A percentile compares a stretch with the other conserved stretches of the same genome.
phyloP scores from a whole-genome alignment of 2,113 vertebrate species.

The Ictidomys tridecemlineatus region DNA sequence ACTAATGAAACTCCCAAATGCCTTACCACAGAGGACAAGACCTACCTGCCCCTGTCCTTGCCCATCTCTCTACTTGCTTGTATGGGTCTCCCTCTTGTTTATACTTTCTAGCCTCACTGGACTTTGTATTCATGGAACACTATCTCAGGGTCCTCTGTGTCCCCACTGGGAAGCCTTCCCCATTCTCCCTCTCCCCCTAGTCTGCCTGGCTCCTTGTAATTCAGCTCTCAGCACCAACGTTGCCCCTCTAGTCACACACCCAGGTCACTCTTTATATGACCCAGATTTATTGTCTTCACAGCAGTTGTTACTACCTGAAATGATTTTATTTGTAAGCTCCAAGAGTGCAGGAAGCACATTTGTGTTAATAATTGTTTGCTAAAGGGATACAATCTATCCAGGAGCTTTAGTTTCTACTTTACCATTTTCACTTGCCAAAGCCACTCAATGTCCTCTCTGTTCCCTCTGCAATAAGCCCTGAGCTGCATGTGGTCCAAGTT shows the following conservation, averaged over 20 bases:
- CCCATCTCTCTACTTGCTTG: background rate
- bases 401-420: background rate
- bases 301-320: background rate
- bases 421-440: background rate
- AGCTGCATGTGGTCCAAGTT: background rate
- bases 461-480: background rate
- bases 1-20: background rate
- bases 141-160: background rate
- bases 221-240: background rate
- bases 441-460: too few relatives aligned
- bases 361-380: background rate
- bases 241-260: background rate
- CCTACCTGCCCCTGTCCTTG: background rate
- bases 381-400: background rate
- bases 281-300: background rate
- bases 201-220: fast-evolving
- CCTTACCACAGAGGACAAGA: background rate
- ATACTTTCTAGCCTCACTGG: background rate
- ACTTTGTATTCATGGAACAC: background rate
- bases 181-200: fast-evolving
- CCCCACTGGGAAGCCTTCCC: background rate
- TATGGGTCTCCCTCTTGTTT: background rate
- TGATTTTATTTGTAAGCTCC: background rate
- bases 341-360: background rate
- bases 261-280: background rate